phyloP scores from a whole-genome alignment of 1,140 invertebrate genomes.

The Heliconius eleuchia region DNA sequence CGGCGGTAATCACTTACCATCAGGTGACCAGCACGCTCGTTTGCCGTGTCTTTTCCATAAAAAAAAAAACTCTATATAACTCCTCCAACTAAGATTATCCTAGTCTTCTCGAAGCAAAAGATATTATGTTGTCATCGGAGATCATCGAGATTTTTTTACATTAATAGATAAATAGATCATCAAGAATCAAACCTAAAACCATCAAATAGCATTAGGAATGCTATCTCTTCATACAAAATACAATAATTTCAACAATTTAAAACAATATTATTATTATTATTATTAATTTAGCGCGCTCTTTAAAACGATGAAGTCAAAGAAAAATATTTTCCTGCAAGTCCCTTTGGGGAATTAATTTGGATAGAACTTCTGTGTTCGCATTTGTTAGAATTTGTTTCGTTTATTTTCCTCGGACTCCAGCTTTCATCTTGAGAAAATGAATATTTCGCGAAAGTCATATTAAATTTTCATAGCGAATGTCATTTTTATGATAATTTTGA shows the following conservation, averaged over 20 bases:
- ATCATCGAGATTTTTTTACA: no score
- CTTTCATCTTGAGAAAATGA: conserved; percentile 26
- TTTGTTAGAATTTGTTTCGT: conserved; percentile 27
- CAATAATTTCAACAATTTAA: conserved; percentile 2
- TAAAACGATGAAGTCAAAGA: conserved; percentile 10
- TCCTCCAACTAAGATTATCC: no score
- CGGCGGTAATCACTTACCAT: no score
- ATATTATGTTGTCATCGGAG: no score
- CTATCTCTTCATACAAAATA: neutral
- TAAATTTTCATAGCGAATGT: conserved; percentile 11
- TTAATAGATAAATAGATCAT: neutral
- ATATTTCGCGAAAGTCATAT: conserved; percentile 1
- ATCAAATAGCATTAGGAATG: no score
- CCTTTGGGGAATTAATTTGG: conserved; percentile 24
- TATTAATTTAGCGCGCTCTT: neutral
- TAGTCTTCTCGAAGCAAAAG: no score
- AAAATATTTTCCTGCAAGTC: conserved; percentile 14
- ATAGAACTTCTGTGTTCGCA: conserved; percentile 23
- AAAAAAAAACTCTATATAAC: no score
- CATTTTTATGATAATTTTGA: conserved; percentile 14
- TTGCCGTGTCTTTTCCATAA: no score
- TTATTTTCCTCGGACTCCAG: conserved; percentile 21
- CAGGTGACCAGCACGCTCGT: no score
- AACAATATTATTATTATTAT: neutral
- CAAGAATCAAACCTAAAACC: neutral